These are phyloP conservation scores for Lepilemur septentrionalis DNA, from an alignment of 2,797 vertebrate genomes.

Conservation along the genomic window DNA sequence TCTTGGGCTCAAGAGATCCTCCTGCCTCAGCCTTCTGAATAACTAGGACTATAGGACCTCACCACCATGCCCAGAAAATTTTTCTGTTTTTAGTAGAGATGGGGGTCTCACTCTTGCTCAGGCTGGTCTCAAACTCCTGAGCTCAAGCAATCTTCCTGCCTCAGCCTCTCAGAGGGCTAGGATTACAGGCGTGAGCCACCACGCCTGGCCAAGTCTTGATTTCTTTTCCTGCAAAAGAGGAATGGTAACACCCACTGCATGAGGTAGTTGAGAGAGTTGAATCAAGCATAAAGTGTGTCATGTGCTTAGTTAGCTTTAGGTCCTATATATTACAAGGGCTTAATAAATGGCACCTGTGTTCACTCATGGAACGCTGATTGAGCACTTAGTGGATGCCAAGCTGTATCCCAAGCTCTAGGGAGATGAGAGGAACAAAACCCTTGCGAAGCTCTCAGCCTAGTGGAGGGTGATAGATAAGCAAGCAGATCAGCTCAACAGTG, in stretches of 20 bases:
- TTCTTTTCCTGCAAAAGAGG: neutral
- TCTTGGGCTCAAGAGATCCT: too few relatives aligned
- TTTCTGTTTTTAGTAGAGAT: too few relatives aligned
- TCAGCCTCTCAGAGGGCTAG: too few relatives aligned
- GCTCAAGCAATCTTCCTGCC: too few relatives aligned
- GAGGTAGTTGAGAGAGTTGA: neutral
- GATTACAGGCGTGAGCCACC: too few relatives aligned
- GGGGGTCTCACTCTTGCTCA: too few relatives aligned
- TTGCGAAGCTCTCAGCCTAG: neutral
- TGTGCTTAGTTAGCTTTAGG: fast-evolving
- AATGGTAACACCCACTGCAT: neutral
- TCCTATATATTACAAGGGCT: neutral
- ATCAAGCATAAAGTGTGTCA: neutral
- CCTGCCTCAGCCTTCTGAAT: too few relatives aligned
- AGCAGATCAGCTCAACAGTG: neutral
- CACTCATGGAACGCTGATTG: neutral
- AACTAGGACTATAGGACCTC: too few relatives aligned
- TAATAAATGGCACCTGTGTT: neutral
- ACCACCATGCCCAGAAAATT: too few relatives aligned
- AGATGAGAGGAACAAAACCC: neutral
- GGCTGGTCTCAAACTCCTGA: too few relatives aligned
- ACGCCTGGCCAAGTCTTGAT: neutral
- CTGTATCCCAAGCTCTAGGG: neutral
- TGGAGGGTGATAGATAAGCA: neutral
- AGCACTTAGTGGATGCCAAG: neutral